Evolutionary conservation across 2,888 invertebrate species (phyloP), one percentile per base, ranked within the genome.

Genomic region (Ryuthela nishihirai): DNA sequence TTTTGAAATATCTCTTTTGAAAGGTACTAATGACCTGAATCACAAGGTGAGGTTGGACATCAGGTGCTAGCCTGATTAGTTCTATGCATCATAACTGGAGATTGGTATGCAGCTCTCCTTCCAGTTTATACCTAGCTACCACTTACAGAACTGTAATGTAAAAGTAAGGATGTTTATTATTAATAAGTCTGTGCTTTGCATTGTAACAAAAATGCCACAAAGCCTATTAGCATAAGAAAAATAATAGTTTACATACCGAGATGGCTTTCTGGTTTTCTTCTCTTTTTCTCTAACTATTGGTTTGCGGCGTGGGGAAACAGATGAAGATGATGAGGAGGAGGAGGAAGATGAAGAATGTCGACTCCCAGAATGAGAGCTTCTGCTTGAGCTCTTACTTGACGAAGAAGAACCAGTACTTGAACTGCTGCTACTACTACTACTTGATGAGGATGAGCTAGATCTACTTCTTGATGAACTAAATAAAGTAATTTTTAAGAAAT

Each of bases 251-350:
- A 7, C 15, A n/a, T 48, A 50, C 35, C 49, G 32, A 17, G 59
- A 46, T 18, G 24, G 60, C 58, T 39, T 66, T 64, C 23, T 67
- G 60, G 3, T 68, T n/a, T n/a, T n/a, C n/a, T n/a, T n/a, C n/a
- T 44, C 39, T 21, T 3, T 9, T 64, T 24, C 65, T 55, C 23
- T 68, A 65, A 1, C 64, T 65, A 23, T 64, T 59, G 42, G 64
- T 65, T 67, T 63, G 23, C 69, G 71, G 62, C 62, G 68, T 35
- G 67, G 64, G 23, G 59, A 61, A 21, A 40, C 26, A 41, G 43
- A 71, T 21, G 75, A 80, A 67, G 74, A 79, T 38, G 81, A 83
- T 0, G 86, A 90, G 1, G 84, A 84, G 6, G 85, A 89, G n/a
- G 61, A 53, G 9, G 62, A 64, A 59, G 85, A 83, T 0, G 91